A percentile compares a stretch with the other conserved stretches of the same genome.
phyloP scores from a whole-genome alignment of 53 echinoderm and acorn worm species.

The Henricia sp. region DNA sequence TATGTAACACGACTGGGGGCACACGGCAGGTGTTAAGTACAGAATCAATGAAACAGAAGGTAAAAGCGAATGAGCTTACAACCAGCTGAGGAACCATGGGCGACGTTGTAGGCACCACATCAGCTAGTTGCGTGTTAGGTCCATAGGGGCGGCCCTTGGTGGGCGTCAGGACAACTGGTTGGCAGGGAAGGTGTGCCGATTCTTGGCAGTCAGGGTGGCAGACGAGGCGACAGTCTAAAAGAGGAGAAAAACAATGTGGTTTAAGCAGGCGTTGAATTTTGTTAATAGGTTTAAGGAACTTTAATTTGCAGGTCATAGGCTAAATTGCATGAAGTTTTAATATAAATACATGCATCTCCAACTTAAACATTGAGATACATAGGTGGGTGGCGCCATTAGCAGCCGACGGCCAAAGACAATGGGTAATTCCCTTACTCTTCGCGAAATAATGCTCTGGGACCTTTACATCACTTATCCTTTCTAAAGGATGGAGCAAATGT shows the following conservation, averaged over 20 bases:
- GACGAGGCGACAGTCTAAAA: conserved; percentile 87
- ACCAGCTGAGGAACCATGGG: conserved; percentile 87
- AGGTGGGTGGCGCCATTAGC: no score
- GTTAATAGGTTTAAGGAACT: not conserved
- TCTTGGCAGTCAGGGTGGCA: conserved; percentile 98
- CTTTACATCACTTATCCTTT: no score
- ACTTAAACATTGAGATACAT: no score
- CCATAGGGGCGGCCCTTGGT: conserved; percentile 52
- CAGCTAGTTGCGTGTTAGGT: conserved; percentile 62
- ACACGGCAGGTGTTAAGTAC: no score
- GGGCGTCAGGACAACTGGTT: conserved; percentile 79
- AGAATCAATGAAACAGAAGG: no score
- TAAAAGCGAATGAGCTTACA: conserved; percentile 62
- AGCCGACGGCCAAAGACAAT: no score
- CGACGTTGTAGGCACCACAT: conserved; percentile 72
- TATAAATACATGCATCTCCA: no score
- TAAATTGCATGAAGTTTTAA: not conserved
- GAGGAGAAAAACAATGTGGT: not conserved
- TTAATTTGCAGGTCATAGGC: not conserved
- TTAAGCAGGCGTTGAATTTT: not conserved
- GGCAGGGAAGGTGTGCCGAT: conserved; percentile 79
- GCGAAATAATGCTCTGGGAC: no score
- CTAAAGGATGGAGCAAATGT: no score
- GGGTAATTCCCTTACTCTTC: no score
- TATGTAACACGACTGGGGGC: no score